Conservation (phyloP, 2,888 invertebrate species). For the Ochlodes sylvanus region DNA sequence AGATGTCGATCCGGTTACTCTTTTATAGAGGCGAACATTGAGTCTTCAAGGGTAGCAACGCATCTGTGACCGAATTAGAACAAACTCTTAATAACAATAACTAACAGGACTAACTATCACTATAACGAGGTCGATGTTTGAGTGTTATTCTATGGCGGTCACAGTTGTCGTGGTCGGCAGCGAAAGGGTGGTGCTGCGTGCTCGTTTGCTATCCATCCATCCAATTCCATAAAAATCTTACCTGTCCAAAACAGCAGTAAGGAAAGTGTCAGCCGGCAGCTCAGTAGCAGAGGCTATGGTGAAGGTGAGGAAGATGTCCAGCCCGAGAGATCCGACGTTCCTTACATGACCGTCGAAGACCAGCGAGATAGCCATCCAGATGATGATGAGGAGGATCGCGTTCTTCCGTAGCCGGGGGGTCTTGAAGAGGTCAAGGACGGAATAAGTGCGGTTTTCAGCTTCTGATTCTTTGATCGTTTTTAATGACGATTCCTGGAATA, state of each 20-base stretch:
- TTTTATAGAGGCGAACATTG: no score
- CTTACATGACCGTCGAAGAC: slow-evolving; percentile 95
- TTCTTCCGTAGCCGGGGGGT: slow-evolving; percentile 91
- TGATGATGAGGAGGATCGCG: slow-evolving; percentile 90
- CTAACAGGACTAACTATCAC: no score
- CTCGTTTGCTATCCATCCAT: no score
- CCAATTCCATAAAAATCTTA: no score
- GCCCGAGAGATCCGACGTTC: slow-evolving; percentile 92
- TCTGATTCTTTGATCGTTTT: slow-evolving; percentile 90
- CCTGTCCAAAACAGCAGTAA: slow-evolving; percentile 90
- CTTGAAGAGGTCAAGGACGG: slow-evolving; percentile 92
- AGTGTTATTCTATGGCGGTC: no score
- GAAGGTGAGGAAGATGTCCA: slow-evolving; percentile 94
- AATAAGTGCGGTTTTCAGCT: slow-evolving; percentile 88
- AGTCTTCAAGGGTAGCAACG: no score
- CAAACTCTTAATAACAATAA: no score
- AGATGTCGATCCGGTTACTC: no score
- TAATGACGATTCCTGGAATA: slow-evolving; percentile 86
- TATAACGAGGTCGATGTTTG: no score
- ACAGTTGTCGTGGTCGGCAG: no score
- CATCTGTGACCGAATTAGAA: no score
- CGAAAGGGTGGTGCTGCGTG: no score
- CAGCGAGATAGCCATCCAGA: slow-evolving; percentile 96
- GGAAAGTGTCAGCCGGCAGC: slow-evolving; percentile 92
- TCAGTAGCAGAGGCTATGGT: slow-evolving; percentile 94